Evolutionary conservation across 2,113 vertebrate species (phyloP).

Genomic region (Rhinogobius similis): DNA sequence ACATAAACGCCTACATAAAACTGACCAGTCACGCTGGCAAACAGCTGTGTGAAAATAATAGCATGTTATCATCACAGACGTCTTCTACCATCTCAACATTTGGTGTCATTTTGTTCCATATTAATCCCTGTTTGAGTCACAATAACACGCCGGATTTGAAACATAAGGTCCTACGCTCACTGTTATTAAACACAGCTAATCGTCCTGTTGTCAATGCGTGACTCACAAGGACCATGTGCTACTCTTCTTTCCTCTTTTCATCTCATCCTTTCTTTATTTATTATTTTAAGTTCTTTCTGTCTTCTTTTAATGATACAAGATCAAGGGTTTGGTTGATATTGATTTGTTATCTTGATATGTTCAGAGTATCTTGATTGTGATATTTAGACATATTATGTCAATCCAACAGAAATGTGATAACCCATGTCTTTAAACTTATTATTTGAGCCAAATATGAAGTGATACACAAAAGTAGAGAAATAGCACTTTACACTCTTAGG

Average conservation of each 20-base stretch:
- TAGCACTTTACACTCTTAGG: no score
- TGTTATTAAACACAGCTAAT: background rate
- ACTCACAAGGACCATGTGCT: background rate
- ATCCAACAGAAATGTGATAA: no score
- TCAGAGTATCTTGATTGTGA: no score
- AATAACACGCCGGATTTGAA: constrained; percentile 17
- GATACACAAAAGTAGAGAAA: no score
- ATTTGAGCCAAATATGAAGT: no score
- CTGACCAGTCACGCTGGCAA: constrained; percentile 12
- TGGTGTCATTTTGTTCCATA: constrained; percentile 1
- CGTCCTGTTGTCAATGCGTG: background rate
- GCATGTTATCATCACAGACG: background rate
- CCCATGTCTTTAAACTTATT: no score
- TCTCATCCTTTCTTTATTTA: background rate
- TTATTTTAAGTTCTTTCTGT: background rate
- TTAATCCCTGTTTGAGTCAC: constrained; percentile 12
- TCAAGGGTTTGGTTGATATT: no score
- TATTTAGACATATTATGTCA: no score
- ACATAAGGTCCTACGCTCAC: background rate
- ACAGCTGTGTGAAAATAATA: constrained; percentile 9
- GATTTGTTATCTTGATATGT: no score
- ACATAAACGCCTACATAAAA: constrained; percentile 23
- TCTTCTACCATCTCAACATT: background rate
- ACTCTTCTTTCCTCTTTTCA: background rate
- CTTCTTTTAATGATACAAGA: background rate